Evolutionary conservation across 2,888 invertebrate genomes (phyloP), one percentile per base, ranked within the genome.

Genomic region (Xanthia icteritia): DNA sequence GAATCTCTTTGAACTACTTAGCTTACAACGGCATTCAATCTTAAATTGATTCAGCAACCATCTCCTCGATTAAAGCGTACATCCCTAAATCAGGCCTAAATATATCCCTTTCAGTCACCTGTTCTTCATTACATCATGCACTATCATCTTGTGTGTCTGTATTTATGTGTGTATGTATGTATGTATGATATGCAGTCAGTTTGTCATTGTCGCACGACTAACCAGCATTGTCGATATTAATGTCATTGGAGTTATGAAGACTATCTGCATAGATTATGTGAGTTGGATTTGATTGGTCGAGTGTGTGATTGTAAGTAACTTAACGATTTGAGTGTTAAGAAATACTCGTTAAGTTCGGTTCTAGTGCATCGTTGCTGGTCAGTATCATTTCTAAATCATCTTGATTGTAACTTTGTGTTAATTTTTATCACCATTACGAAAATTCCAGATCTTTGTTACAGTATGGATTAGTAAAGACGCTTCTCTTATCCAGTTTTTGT

Each of bases 181-280:
- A 66, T 66, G 65, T 67, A 70, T 83, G 64, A 20, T 20, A 51
- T 11, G 23, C 31, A 81, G 79, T 79, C 65, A 27, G 74, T 83
- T 83, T 86, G 45, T 84, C 84, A 84, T 42, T 83, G 86, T 86
- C 84, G 45, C 51, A 23, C 66, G 27, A 31, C 48, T 60, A 54
- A 86, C 84, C 84, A 83, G 86, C 73, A 73, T 60, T 86, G 86
- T 86, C 84, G 86, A 84, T 86, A 84, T 76, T 86, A 79, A 83
- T 83, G 80, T 72, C 76, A 58, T 75, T 39, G 51, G 66, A 82
- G 69, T 73, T 83, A 85, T 82, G 72, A 82, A 73, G 72, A 78
- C 81, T 64, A 66, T 48, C 73, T 64, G 27, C 27, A 36, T 45
- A 48, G 70, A 61, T 61, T 54, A 45, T 58, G 39, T 51, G 27